Percentiles rank a stretch among this genome's conserved stretches.
phyloP scores from a whole-genome alignment of 2,888 invertebrate species.

The Nasonovia ribisnigri region DNA sequence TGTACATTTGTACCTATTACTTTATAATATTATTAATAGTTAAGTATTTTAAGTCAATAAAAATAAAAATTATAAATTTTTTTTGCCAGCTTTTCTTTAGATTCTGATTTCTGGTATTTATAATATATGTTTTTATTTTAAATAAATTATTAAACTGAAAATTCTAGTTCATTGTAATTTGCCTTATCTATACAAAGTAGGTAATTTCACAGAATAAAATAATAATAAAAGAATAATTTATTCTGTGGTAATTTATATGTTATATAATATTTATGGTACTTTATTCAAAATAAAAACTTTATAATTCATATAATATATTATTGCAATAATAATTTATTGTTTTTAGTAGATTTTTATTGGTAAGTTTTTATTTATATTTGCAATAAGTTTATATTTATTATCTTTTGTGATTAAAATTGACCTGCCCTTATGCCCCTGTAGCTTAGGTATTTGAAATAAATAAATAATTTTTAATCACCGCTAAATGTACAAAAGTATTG shows the following conservation, averaged over 20 bases:
- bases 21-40: not conserved
- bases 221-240: too few species aligned
- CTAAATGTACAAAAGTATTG: not conserved
- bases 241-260: not conserved
- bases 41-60: not conserved
- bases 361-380: not conserved
- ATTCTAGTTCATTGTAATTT: not conserved
- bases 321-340: not conserved
- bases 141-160: not conserved
- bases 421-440: not conserved
- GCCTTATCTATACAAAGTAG: not conserved
- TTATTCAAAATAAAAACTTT: not conserved
- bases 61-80: not conserved
- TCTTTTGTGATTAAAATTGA: slow-evolving; percentile 23
- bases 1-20: not conserved
- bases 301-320: not conserved
- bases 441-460: not conserved
- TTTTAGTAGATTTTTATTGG: not conserved
- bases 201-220: too few species aligned
- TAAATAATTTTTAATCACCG: not conserved
- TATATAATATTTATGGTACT: not conserved
- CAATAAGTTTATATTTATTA: not conserved
- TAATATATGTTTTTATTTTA: not conserved
- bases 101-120: not conserved
- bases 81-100: not conserved